Evolutionary conservation across 2,113 vertebrate species (phyloP).

Genomic region (Agelaius tricolor): DNA sequence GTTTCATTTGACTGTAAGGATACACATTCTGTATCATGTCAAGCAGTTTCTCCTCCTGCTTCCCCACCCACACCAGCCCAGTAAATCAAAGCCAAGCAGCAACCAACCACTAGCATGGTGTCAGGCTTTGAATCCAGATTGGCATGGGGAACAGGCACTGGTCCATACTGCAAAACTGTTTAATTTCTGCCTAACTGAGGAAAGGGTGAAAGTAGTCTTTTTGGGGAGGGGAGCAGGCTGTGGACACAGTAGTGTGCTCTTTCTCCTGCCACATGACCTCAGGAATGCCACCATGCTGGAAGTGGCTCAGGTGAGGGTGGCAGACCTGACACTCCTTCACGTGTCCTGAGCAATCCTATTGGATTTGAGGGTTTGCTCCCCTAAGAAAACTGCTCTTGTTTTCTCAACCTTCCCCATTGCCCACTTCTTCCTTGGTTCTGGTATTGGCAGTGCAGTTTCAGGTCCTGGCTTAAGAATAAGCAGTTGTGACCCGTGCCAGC

Average conservation of each 20-base stretch:
- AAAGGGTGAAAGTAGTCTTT: neutral
- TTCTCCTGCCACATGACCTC: fast-evolving
- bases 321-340: fast-evolving
- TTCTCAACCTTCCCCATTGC: neutral
- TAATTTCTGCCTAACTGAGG: neutral
- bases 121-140: neutral
- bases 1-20: neutral
- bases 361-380: fast-evolving
- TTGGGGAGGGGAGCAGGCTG: neutral
- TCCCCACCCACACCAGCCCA: neutral
- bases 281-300: neutral
- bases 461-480: neutral
- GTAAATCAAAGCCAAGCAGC: neutral
- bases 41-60: neutral
- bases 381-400: neutral
- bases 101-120: neutral
- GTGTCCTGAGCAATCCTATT: neutral
- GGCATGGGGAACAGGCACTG: neutral
- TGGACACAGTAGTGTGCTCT: neutral
- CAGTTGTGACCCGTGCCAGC: neutral
- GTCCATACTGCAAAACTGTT: neutral
- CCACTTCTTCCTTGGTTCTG: neutral
- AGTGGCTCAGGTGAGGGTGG: fast-evolving
- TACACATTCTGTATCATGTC: neutral
- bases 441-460: neutral